A percentile compares a stretch with the other conserved stretches of the same genome.
phyloP scores from a whole-genome alignment of 2,113 vertebrate genomes.

The Hippocampus barbouri region DNA sequence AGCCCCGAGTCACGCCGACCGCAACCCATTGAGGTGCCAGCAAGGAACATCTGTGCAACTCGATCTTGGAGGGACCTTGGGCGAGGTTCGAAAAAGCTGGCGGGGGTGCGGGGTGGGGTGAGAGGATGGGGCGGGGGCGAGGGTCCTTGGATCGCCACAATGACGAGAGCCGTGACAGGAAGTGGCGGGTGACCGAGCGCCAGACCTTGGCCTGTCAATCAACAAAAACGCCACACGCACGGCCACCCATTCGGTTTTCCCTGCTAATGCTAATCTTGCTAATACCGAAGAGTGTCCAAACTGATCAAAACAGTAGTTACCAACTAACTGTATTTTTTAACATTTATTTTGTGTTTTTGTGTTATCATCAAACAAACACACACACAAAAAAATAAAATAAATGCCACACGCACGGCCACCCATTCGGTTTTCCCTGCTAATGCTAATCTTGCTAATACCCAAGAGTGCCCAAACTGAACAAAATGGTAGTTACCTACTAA shows the following conservation, averaged over 20 bases:
- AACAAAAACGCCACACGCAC: slow-evolving; percentile 14
- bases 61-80: slow-evolving; percentile 46
- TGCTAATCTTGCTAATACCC: background rate
- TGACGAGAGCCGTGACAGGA: slow-evolving; percentile 60
- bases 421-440: background rate
- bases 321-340: too few species aligned
- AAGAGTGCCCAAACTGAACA: too few species aligned
- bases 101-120: slow-evolving; percentile 24
- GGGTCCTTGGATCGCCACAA: slow-evolving; percentile 54
- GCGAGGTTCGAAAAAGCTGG: slow-evolving; percentile 60
- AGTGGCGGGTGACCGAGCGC: slow-evolving; percentile 44
- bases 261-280: background rate
- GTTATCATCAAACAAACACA: too few species aligned
- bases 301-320: too few species aligned
- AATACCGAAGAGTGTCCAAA: too few species aligned
- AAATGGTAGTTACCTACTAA: too few species aligned
- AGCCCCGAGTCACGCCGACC: slow-evolving; percentile 39
- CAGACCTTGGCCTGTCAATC: slow-evolving; percentile 60
- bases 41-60: slow-evolving; percentile 76
- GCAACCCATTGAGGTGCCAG: slow-evolving; percentile 73
- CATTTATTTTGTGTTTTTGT: too few species aligned
- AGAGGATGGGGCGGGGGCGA: background rate
- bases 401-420: too few species aligned
- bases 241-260: background rate
- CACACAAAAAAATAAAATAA: too few species aligned